Conservation (phyloP, 2,113 vertebrate species). For the Mellivora capensis region DNA sequence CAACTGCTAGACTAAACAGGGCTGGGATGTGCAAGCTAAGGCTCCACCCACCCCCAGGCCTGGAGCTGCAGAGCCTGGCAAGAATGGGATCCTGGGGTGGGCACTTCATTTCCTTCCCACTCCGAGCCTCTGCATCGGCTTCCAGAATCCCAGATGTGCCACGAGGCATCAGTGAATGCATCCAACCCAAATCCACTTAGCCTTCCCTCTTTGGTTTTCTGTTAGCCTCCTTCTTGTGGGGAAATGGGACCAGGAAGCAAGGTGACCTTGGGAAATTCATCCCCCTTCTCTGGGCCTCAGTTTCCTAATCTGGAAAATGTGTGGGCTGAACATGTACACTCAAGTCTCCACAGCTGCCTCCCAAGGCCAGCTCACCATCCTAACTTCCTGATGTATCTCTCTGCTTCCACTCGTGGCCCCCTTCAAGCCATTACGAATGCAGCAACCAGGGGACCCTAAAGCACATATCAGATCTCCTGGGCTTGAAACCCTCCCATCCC, state of each 20-base stretch:
- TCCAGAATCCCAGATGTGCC: not conserved
- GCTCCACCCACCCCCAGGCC: not conserved
- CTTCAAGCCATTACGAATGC: not conserved
- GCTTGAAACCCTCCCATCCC: not conserved
- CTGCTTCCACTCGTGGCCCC: not conserved
- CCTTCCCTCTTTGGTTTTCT: not conserved
- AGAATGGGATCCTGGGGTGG: not conserved
- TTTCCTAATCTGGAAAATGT: not conserved
- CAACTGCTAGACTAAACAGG: conserved; percentile 54
- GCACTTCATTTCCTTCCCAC: not conserved
- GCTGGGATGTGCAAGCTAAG: not conserved
- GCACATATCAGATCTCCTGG: not conserved
- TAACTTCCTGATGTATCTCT: not conserved
- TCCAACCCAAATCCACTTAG: not conserved
- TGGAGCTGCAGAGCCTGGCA: not conserved
- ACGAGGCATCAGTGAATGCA: not conserved
- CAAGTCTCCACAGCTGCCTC: not conserved
- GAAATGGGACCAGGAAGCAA: not conserved
- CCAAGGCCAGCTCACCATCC: not conserved
- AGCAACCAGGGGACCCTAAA: not conserved
- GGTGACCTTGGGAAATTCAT: not conserved
- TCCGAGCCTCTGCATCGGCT: not conserved
- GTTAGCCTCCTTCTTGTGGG: not conserved
- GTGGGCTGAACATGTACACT: not conserved
- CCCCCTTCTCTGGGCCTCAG: not conserved